Evolutionary conservation across 2,797 vertebrate species (phyloP), one percentile per base, ranked within the genome.

Genomic region (Hapalemur alaotrensis): DNA sequence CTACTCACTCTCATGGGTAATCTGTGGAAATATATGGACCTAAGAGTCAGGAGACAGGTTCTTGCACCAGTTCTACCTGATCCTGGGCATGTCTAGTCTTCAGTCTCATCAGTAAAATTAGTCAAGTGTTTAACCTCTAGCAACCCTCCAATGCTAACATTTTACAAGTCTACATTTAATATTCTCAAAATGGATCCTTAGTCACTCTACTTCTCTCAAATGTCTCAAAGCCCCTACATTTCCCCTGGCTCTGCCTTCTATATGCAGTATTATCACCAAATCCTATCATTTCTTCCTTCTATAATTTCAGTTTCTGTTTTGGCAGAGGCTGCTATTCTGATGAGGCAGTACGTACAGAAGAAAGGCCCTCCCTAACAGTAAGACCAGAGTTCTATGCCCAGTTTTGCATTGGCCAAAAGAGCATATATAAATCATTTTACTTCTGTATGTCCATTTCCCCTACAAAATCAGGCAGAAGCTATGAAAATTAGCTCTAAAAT

Each of bases 61-160:
- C 48, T 89, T n/a, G 18, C 22, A 94, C 89, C 73, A 79, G 85
- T 85, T 92, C 85, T 43, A 46, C 91, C 85, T 38, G 78, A 80
- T 82, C 32, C 85, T 67, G n/a, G 61, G 50, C 50, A 57, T 9
- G 91, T 78, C 20, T 20, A 59, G 54, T 73, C 88, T 85, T 59
- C 59, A n/a, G 59, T 92, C 83, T 89, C 83, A 83, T 89, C 32
- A 81, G 59, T 17, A 63, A 87, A 87, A 73, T 50, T 23, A 88
- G 89, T 50, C 76, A 90, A 69, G 54, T n/a, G 20, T 35, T 41
- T n/a, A 48, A 67, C n/a, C 7, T 57, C 43, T 28, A 67, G 72
- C 57, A 78, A 54, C 61, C 38, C 18, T 72, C 46, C 23, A n/a
- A 46, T 14, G 48, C 61, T 46, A 65, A 83, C 22, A 86, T 28